Conservation (phyloP, 2,797 vertebrate genomes). For the Sebastes kiyomatsui region DNA sequence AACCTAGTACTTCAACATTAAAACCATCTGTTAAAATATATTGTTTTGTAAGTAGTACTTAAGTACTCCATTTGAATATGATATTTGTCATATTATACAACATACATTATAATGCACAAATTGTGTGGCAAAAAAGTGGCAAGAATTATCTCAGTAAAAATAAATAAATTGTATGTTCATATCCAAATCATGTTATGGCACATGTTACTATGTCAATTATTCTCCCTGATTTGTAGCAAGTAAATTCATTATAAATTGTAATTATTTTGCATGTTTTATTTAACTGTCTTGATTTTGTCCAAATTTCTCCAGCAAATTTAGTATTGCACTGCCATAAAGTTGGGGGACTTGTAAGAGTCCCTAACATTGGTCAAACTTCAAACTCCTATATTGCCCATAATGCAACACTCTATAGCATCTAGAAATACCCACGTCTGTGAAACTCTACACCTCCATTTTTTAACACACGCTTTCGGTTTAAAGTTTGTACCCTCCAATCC, state of each 20-base stretch:
- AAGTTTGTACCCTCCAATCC: too few species aligned
- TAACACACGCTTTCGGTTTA: background rate
- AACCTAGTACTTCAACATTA: background rate
- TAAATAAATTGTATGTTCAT: background rate
- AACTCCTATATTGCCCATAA: background rate
- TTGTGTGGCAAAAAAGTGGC: background rate
- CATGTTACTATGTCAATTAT: background rate
- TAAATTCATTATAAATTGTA: background rate
- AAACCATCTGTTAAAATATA: background rate
- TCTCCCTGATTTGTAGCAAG: background rate
- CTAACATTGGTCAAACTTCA: background rate
- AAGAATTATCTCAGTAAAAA: background rate
- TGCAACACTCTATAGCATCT: background rate
- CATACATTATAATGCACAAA: background rate
- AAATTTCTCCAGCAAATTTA: background rate
- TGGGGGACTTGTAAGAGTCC: background rate
- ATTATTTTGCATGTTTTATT: background rate
- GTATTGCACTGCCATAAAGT: background rate
- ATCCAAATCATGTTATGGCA: background rate
- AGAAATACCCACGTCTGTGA: background rate
- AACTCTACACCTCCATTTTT: background rate
- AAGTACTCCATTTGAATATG: background rate
- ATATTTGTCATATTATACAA: background rate
- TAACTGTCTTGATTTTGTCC: background rate
- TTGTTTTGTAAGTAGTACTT: background rate